Evolutionary conservation across 2,113 vertebrate genomes (phyloP).

Genomic region (Chaetodon auriga): DNA sequence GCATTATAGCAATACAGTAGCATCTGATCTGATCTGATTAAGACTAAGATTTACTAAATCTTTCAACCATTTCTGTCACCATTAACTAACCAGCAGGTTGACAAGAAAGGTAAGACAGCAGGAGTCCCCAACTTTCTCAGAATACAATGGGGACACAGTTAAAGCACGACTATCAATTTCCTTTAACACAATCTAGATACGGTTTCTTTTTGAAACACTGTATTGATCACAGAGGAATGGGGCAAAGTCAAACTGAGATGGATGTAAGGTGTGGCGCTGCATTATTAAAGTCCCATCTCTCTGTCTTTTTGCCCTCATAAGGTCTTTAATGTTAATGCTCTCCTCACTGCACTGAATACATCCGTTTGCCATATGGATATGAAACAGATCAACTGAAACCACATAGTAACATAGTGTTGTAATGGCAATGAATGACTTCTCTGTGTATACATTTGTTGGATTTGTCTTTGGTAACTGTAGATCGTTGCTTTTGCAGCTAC

Average conservation of each 20-base stretch:
- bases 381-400: constrained; percentile 32
- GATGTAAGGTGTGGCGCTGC: constrained; percentile 21
- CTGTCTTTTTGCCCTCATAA: constrained; percentile 20
- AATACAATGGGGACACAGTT: background rate
- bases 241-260: constrained; percentile 5
- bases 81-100: constrained; percentile 51
- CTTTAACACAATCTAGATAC: constrained; percentile 1
- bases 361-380: constrained; percentile 34
- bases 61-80: constrained; percentile 15
- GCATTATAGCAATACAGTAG: constrained; percentile 73
- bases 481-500: constrained; percentile 47
- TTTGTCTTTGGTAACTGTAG: constrained; percentile 41
- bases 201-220: constrained; percentile 30
- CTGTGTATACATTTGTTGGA: constrained; percentile 44
- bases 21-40: constrained; percentile 31
- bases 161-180: background rate
- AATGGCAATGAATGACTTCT: constrained; percentile 42
- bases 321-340: constrained; percentile 24
- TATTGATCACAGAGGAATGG: constrained; percentile 14
- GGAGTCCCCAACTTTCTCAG: background rate
- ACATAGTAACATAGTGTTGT: constrained; percentile 46
- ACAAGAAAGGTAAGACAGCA: constrained; percentile 3
- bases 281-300: constrained; percentile 27
- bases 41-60: constrained; percentile 1
- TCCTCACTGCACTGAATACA: constrained; percentile 42